phyloP scores from a whole-genome alignment of 1,140 invertebrate species.

The Diachasma alloeum region DNA sequence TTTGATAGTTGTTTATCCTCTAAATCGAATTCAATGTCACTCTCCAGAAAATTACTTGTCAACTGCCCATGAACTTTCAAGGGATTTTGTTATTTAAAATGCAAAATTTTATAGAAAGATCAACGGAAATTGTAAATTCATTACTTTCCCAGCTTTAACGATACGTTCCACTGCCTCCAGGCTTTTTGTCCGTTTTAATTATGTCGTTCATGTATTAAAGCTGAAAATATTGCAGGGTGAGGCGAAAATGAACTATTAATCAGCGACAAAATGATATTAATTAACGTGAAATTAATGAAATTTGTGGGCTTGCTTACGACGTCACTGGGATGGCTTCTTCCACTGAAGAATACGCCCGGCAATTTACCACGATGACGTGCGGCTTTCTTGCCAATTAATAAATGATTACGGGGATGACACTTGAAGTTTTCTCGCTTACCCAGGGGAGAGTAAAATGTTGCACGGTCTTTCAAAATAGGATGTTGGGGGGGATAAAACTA shows the following conservation, averaged over 20 bases:
- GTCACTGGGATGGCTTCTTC: neutral
- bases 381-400: constrained; percentile 38
- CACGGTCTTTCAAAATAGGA: neutral
- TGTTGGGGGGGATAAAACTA: neutral
- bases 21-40: too few relatives aligned
- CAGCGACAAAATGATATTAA: constrained; percentile 15
- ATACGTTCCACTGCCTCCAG: neutral
- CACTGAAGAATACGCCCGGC: constrained; percentile 10
- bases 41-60: too few relatives aligned
- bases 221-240: neutral
- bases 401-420: constrained; percentile 35
- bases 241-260: constrained; percentile 1
- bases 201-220: neutral
- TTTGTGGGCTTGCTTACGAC: neutral
- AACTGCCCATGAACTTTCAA: too few relatives aligned
- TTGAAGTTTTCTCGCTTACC: constrained; percentile 20
- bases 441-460: neutral
- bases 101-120: too few relatives aligned
- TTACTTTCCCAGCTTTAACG: neutral
- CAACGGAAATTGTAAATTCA: too few relatives aligned
- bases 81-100: neutral
- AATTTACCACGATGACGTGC: constrained; percentile 34
- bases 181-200: too few relatives aligned
- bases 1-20: too few relatives aligned
- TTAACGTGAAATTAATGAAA: constrained; percentile 25